These are phyloP conservation scores for Palythoa heliodiscus DNA, from an alignment of 92 coral and sea anemone genomes.

Conservation along the genomic window DNA sequence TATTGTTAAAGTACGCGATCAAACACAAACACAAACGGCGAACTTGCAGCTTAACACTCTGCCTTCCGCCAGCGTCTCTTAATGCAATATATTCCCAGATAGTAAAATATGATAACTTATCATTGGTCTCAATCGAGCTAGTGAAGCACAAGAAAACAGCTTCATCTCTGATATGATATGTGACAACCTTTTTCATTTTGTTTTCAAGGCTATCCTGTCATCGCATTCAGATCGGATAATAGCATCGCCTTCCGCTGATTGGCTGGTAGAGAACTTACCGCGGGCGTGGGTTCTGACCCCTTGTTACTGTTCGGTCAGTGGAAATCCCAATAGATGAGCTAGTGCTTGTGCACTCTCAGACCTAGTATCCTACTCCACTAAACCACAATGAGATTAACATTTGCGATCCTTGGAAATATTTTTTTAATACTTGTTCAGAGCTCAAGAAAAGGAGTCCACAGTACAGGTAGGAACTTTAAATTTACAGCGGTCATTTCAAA, in stretches of 20 bases:
- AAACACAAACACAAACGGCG: not conserved
- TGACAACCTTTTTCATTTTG: conserved; percentile 37
- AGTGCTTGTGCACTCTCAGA: conserved; percentile 25
- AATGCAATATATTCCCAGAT: conserved; percentile 4
- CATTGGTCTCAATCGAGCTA: not conserved
- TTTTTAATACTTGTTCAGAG: conserved; percentile 22
- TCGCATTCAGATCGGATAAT: conserved; percentile 52
- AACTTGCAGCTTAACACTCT: not conserved
- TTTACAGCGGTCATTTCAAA: conserved; percentile 12
- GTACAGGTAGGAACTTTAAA: conserved; percentile 23
- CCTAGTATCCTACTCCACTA: conserved; percentile 1
- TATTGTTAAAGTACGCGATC: not conserved
- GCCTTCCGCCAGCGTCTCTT: not conserved
- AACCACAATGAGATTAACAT: conserved; percentile 24
- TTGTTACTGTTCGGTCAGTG: conserved; percentile 43
- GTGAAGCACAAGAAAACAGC: conserved; percentile 12
- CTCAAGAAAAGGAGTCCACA: conserved; percentile 13
- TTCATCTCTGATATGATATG: conserved; percentile 8
- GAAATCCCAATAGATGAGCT: conserved; percentile 43
- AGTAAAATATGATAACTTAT: conserved; percentile 7
- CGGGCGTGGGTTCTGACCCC: conserved; percentile 44
- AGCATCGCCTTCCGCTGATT: conserved; percentile 62
- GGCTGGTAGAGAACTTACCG: conserved; percentile 49
- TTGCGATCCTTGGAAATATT: conserved; percentile 35
- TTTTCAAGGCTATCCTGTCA: conserved; percentile 71